Conservation (phyloP, 2,113 vertebrate species). For the Nestor notabilis region DNA sequence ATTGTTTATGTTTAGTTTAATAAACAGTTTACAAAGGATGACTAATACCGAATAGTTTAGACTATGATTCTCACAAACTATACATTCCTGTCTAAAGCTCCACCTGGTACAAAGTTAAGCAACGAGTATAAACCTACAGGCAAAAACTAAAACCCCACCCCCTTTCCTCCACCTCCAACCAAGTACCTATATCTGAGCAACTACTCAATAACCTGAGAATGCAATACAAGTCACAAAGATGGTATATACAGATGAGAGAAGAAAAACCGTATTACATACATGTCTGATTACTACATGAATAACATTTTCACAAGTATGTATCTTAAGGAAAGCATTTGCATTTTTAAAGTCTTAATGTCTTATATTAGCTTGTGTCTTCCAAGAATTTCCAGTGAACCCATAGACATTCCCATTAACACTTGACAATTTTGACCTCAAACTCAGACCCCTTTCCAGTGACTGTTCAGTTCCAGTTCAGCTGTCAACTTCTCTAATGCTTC, state of each 20-base stretch:
- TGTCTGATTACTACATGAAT: not conserved
- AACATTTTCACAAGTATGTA: not conserved
- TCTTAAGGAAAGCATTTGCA: not conserved
- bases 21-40: not conserved
- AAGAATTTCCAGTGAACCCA: not conserved
- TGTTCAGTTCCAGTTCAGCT: not conserved
- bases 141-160: not conserved
- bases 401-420: not conserved
- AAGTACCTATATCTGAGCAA: not conserved
- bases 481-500: not conserved
- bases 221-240: not conserved
- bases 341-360: not conserved
- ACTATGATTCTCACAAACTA: not conserved
- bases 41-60: not conserved
- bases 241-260: not conserved
- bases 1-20: not conserved
- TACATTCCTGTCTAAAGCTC: not conserved
- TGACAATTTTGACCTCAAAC: not conserved
- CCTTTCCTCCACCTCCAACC: not conserved
- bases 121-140: not conserved
- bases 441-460: not conserved
- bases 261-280: not conserved
- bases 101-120: not conserved
- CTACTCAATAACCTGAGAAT: not conserved
- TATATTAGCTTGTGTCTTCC: not conserved